Evolutionary conservation across 2,888 invertebrate species (phyloP).

Genomic region (Tetragonisca angustula): DNA sequence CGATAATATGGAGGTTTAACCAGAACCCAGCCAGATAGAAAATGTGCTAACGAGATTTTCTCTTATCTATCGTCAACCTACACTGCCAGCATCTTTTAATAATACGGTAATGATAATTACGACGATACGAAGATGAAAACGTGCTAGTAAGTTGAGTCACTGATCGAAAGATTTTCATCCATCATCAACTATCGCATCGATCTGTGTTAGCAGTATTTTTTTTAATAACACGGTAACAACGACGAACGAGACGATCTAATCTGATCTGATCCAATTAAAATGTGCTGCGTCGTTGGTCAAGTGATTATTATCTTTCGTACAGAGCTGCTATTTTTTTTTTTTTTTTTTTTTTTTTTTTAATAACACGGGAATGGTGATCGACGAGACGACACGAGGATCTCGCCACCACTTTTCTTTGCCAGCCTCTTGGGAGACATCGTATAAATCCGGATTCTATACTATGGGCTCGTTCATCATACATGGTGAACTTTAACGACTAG

Average conservation of each 20-base stretch:
- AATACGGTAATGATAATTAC: neutral
- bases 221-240: too few relatives aligned
- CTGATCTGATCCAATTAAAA: too few relatives aligned
- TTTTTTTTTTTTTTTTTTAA: neutral
- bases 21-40: neutral
- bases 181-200: too few relatives aligned
- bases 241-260: too few relatives aligned
- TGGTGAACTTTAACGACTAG: neutral
- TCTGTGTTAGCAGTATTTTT: too few relatives aligned
- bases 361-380: neutral
- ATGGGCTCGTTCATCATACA: slow-evolving; percentile 26
- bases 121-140: neutral
- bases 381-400: neutral
- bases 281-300: too few relatives aligned
- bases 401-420: neutral
- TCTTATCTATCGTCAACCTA: neutral
- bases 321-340: neutral
- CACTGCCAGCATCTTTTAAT: neutral
- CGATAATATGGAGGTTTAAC: too few relatives aligned
- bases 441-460: slow-evolving; percentile 14
- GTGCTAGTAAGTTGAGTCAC: too few relatives aligned
- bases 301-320: too few relatives aligned
- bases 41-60: neutral
- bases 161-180: too few relatives aligned
- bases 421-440: neutral